phyloP scores from a whole-genome alignment of 2,888 invertebrate species.

The Oxycera nigricornis region DNA sequence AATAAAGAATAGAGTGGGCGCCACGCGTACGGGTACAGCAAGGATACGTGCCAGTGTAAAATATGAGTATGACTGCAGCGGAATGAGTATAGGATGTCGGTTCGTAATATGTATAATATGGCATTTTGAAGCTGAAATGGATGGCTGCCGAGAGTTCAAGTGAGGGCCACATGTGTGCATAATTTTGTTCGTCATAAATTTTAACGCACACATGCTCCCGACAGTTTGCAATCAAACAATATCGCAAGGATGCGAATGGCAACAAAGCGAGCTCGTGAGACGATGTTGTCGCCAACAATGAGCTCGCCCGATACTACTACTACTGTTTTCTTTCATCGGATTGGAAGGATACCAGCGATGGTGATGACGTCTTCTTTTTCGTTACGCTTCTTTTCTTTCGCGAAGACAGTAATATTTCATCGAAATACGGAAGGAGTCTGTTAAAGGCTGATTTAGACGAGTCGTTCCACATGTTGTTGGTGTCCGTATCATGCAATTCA shows the following conservation, averaged over 20 bases:
- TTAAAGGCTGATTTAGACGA: no score
- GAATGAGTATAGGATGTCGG: background rate
- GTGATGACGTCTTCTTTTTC: background rate
- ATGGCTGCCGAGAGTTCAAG: slow-evolving; percentile 28
- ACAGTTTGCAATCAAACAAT: slow-evolving; percentile 44
- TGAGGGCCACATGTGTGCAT: slow-evolving; percentile 43
- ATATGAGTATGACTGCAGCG: background rate
- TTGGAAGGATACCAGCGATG: no score
- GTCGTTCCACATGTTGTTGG: no score
- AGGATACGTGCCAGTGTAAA: background rate
- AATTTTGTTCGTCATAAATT: slow-evolving; percentile 45
- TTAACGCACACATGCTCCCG: slow-evolving; percentile 43
- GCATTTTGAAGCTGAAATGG: slow-evolving; percentile 24
- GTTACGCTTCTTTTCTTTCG: background rate
- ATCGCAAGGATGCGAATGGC: slow-evolving; percentile 7
- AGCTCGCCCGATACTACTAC: background rate
- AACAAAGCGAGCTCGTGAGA: background rate
- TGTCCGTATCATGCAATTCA: no score
- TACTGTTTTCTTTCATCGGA: background rate
- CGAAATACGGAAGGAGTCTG: background rate
- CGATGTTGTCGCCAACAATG: background rate
- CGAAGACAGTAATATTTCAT: background rate
- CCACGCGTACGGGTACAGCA: background rate
- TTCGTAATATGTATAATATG: slow-evolving; percentile 7
- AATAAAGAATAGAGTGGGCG: background rate